Evolutionary conservation across 2,797 vertebrate species (phyloP), one percentile per base, ranked within the genome.

Genomic region (Salmo trutta): DNA sequence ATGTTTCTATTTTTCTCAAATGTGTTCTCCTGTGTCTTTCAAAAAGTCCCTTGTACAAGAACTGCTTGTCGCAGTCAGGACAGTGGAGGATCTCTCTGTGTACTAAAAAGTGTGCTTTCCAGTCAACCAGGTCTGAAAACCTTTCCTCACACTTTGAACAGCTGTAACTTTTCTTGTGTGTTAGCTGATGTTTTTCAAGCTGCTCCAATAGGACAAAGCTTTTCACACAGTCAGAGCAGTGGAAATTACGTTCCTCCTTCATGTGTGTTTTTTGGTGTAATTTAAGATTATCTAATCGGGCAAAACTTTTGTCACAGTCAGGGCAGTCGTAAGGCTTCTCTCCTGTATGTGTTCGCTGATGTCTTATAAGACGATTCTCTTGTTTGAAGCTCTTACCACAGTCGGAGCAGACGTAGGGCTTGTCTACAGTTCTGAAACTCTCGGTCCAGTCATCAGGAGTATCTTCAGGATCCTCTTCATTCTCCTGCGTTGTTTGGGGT

Each of bases 231-330:
- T 62, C 56, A 21, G 59, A 62, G n/a, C 59, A 62, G 21, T 0
- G n/a, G n/a, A 62, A 62, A 62, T 62, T 62, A 12, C 59, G 59
- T 62, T 62, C 59, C 16, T 62, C n/a, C n/a, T 62, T 62, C 56
- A n/a, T 24, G 59, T 62, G 59, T 12, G 59, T 62, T 62, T 62
- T 62, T n/a, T 62, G 59, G 59, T 62, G 59, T 8, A 19, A n/a
- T 5, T 21, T 62, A 62, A 62, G 19, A 62, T 62, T 19, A 62
- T 62, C 59, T 24, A 62, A 62, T 17, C 59, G n/a, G 2, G 59
- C 59, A 62, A 62, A 62, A 21, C 59, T 62, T 62, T 24, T 62
- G 59, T 62, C 59, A 17, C 59, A 62, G n/a, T 62, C 59, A 21
- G 59, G 59, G 59, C 59, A 62, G 59, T 62, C 59, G n/a, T 62